Conservation (phyloP, 2,113 vertebrate species). For the Pterocles burchelli region DNA sequence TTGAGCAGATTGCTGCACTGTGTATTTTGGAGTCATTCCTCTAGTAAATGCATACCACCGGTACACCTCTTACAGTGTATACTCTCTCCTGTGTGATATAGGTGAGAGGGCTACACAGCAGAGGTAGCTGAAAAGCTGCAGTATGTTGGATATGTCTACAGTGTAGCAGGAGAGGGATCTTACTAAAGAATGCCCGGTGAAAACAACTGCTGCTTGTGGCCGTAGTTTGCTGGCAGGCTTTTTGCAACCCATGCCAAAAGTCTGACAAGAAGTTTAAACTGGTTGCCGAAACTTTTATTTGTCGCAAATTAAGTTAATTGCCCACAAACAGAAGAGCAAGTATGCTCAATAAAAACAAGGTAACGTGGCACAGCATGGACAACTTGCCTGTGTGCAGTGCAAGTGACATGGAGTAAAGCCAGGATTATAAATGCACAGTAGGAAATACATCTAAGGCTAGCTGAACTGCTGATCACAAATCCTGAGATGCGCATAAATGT, state of each 20-base stretch:
- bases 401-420: not conserved
- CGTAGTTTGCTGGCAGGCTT: conserved; percentile 26
- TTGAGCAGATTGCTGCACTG: not conserved
- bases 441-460: not conserved
- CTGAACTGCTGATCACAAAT: not conserved
- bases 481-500: not conserved
- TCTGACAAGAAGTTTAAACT: conserved; percentile 31
- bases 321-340: conserved; percentile 12
- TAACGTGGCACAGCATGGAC: not conserved
- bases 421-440: not conserved
- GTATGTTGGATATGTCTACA: not conserved
- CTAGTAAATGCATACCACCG: conserved; percentile 7
- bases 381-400: not conserved
- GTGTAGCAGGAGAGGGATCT: not conserved
- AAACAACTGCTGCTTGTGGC: conserved; percentile 48
- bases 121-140: conserved; percentile 27
- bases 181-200: not conserved
- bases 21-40: conserved; percentile 53
- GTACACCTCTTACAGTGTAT: not conserved
- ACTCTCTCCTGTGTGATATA: not conserved
- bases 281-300: conserved; percentile 32
- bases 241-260: conserved; percentile 23
- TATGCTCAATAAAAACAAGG: not conserved
- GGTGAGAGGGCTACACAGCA: not conserved
- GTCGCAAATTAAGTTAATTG: conserved; percentile 44